phyloP scores from a whole-genome alignment of 2,797 vertebrate species.

The Peromyscus eremicus region DNA sequence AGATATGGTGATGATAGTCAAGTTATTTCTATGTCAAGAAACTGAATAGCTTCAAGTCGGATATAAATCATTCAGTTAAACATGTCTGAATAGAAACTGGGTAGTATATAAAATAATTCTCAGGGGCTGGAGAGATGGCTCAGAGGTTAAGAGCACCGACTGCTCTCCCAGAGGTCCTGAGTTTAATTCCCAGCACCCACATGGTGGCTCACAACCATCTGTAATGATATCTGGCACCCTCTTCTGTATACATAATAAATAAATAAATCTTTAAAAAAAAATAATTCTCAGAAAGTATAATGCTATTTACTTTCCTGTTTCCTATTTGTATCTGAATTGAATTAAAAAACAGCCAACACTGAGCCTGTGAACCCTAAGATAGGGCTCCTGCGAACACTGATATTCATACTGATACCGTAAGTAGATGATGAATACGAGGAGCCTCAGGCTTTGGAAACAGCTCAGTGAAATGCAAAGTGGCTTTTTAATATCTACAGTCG shows the following conservation, averaged over 20 bases:
- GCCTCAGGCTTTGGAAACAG: slow-evolving; percentile 89
- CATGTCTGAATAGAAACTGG: slow-evolving; percentile 41
- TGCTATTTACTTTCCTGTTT: slow-evolving; percentile 51
- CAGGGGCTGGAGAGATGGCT: no score
- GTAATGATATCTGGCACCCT: no score
- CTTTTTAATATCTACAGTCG: slow-evolving; percentile 84
- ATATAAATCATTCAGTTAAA: slow-evolving; percentile 35
- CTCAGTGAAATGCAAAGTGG: slow-evolving; percentile 74
- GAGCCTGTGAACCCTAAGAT: slow-evolving; percentile 31
- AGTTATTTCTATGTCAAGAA: slow-evolving; percentile 9
- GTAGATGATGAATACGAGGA: slow-evolving; percentile 90
- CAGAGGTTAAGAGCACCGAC: no score
- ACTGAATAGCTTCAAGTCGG: slow-evolving; percentile 37
- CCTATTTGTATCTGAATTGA: slow-evolving; percentile 43
- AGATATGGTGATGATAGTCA: slow-evolving; percentile 39
- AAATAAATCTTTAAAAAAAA: no score
- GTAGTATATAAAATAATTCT: slow-evolving; percentile 52
- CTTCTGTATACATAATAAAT: no score
- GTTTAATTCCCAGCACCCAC: no score
- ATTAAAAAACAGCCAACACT: slow-evolving; percentile 57
- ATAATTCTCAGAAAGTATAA: slow-evolving; percentile 44
- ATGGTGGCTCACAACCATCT: no score
- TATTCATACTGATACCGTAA: slow-evolving; percentile 71
- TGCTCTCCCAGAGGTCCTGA: no score
- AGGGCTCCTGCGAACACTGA: background rate